Base-by-base conservation (phyloP, 1,140 invertebrate genomes). In the Drosophila melanogaster region DNA sequence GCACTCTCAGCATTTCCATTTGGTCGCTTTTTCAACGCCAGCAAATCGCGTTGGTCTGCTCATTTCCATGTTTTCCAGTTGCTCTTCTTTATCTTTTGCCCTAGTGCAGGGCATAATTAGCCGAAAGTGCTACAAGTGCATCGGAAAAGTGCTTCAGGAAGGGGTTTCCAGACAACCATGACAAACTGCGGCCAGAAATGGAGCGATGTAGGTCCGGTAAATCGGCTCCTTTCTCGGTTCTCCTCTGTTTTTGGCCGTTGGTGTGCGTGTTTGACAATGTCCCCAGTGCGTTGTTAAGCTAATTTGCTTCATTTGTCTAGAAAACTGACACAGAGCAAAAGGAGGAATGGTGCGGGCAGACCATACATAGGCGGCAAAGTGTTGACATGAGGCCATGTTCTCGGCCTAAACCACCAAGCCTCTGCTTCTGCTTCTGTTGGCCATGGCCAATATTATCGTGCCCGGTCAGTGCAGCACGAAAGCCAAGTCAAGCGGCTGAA, bases 221-320 rank as follows among this genome's bases (percentile, higher is more conserved):
- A 65, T 65, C 59, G 35, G 30, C 33, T 47, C 33, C 58, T 37
- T 61, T 26, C 60, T 55, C 7, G 19, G 26, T n/a, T 1, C 10
- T 14, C 37, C 59, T 19, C 26, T 6, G 6, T 0, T 4, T n/a
- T 8, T 3, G 11, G 11, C n/a, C 56, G 43, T 55, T 35, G 59
- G 40, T 67, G 46, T 75, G 56, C 66, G 65, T 65, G 75, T 77
- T 77, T 56, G 65, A 85, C 81, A 80, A 73, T 80, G 81, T 84
- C 80, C 80, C 81, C 65, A 67, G 78, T 86, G 78, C 70, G 78
- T 79, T 90, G 81, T 90, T 81, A 81, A 81, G 81, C 86, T 90
- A 90, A 90, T 90, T 90, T 90, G 86, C 86, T 81, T 86, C 86
- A 90, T 90, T 90, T 90, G 86, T 90, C 86, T 81, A 79, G 75